Percentiles rank a stretch among this genome's conserved stretches.
Evolutionary conservation across 2,113 vertebrate species (phyloP).

Genomic region (Eulemur macaco): DNA sequence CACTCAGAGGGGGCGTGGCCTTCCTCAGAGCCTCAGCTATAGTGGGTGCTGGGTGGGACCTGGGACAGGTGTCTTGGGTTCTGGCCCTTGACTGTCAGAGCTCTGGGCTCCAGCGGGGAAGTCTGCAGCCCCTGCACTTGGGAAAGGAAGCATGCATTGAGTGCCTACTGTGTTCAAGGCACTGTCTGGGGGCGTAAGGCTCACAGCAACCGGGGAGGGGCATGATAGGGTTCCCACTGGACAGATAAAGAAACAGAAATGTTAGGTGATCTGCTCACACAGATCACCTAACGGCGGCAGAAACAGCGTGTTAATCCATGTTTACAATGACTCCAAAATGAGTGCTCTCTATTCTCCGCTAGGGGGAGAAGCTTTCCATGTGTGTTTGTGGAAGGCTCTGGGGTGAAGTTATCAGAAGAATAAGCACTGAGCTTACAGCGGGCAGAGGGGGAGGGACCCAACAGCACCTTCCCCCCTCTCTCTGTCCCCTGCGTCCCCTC

Average conservation of each 20-base stretch:
- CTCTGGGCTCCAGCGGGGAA: neutral
- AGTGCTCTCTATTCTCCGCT: neutral
- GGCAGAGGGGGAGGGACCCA: neutral
- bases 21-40: neutral
- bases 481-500: neutral
- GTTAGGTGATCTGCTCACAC: neutral
- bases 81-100: neutral
- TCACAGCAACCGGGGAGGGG: neutral
- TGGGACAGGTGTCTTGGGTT: neutral
- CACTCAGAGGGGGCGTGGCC: neutral
- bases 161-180: neutral
- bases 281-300: no score
- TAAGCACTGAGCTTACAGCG: rapidly evolving
- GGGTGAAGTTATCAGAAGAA: neutral
- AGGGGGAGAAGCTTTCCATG: neutral
- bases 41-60: neutral
- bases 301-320: neutral
- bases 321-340: neutral
- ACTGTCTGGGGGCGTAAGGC: neutral
- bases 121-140: neutral
- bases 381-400: neutral
- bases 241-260: neutral
- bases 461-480: neutral
- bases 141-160: neutral
- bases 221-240: neutral